phyloP scores from a whole-genome alignment of 2,888 invertebrate genomes.

The Petrophora chlorosata region DNA sequence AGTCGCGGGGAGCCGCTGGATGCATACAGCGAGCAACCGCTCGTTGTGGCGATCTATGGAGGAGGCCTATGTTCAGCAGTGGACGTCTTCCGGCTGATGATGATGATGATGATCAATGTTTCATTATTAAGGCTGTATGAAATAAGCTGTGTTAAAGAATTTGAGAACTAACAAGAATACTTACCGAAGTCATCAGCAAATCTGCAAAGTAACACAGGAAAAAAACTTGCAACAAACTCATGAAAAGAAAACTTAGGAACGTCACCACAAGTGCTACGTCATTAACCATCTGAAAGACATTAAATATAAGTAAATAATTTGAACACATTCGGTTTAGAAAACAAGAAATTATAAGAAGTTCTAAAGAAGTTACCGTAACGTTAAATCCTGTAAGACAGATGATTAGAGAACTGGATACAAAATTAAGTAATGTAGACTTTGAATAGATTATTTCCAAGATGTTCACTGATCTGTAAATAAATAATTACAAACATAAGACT shows the following conservation, averaged over 20 bases:
- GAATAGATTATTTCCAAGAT: conserved; percentile 53
- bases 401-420: conserved; percentile 55
- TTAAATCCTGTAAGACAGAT: conserved; percentile 67
- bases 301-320: too few species aligned
- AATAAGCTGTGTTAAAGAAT: too few species aligned
- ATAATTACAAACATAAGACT: neutral
- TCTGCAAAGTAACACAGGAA: conserved; percentile 66
- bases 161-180: too few species aligned
- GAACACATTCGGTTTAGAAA: too few species aligned
- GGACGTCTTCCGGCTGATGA: too few species aligned
- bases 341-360: too few species aligned
- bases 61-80: too few species aligned
- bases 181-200: conserved; percentile 59
- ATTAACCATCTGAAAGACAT: conserved; percentile 49
- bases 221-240: conserved; percentile 59
- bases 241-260: conserved; percentile 54
- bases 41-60: too few species aligned
- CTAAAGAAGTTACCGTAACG: conserved; percentile 59
- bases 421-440: conserved; percentile 57
- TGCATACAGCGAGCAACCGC: too few species aligned
- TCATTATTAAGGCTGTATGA: too few species aligned
- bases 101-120: too few species aligned
- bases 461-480: conserved; percentile 44
- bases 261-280: conserved; percentile 45
- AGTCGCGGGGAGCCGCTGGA: too few species aligned